Evolutionary conservation across 2,797 vertebrate genomes (phyloP), one percentile per base, ranked within the genome.

Genomic region (Xyrichtys novacula): DNA sequence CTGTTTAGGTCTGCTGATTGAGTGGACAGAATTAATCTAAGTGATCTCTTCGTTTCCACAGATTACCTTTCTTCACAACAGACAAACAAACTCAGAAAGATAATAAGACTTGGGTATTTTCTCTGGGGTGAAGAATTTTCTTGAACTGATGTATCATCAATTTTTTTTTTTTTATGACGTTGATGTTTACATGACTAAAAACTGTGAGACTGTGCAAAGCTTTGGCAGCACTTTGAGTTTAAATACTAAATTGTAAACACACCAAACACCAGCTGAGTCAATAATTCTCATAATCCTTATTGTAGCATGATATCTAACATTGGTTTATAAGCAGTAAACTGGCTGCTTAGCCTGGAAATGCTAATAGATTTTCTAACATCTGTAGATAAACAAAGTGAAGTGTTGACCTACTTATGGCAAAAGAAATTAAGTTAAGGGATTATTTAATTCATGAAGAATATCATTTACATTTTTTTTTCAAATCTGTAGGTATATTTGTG

Each of bases 1-100:
- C 85, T 89, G 85, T 67, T 88, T 17, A 66, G 39, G 44, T 73
- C 69, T 71, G 80, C 52, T 87, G 70, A 88, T 84, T 87, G 62
- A 62, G 49, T 66, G 42, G 50, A 73, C 68, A 57, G 57, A 78
- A 71, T 81, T 86, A 88, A 85, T 83, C 76, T 60, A 60, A 76
- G 76, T 79, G 7, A 80, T 76, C 78, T 74, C 42, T 15, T 57
- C 71, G 65, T 67, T 68, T 47, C 56, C 14, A 31, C 65, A 76
- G 84, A 88, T 85, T 78, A 74, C 42, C 55, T 60, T 59, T 47
- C 44, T 77, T 71, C 44, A 56, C 67, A 28, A 72, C 59, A 67
- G 62, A 80, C 65, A 85, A 74, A 71, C 74, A 82, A 65, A 61
- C 56, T 25, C 26, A 58, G 38, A 48, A 19, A 38, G 22, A 55